Percentiles rank a stretch among this genome's conserved stretches.
phyloP scores from a whole-genome alignment of 2,888 invertebrate genomes.

The Xanthostigma xanthostigma region DNA sequence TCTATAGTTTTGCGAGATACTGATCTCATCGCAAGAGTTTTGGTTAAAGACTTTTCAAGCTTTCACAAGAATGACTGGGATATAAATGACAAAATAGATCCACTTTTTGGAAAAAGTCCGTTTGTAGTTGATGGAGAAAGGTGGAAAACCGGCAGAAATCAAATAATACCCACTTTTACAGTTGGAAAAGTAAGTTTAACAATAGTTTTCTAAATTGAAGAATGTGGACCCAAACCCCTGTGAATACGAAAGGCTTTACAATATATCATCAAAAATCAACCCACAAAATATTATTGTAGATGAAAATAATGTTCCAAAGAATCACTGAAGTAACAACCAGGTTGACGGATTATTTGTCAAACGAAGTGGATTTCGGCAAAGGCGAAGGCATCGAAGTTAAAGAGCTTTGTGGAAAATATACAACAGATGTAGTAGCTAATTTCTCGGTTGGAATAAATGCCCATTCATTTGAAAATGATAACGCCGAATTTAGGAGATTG shows the following conservation, averaged over 20 bases:
- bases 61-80: conserved; percentile 18
- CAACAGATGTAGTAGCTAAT: conserved; percentile 9
- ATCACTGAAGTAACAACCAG: neutral
- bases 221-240: too few relatives aligned
- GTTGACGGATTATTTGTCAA: neutral
- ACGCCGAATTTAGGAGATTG: conserved; percentile 9
- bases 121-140: conserved; percentile 26
- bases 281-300: neutral
- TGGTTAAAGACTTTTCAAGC: conserved; percentile 21
- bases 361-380: neutral
- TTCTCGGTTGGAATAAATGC: conserved; percentile 10
- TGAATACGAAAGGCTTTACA: too few relatives aligned
- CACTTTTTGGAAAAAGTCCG: conserved; percentile 26
- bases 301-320: conserved; percentile 1
- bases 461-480: conserved; percentile 8
- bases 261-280: too few relatives aligned
- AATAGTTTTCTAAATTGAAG: too few relatives aligned
- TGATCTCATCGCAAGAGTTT: conserved; percentile 20
- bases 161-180: conserved; percentile 30
- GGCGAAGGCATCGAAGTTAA: neutral
- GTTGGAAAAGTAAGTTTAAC: conserved; percentile 20
- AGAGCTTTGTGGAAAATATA: conserved; percentile 6
- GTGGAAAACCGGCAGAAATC: conserved; percentile 30
- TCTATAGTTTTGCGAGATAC: conserved; percentile 19
- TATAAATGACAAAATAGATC: conserved; percentile 25